A percentile compares a stretch with the other conserved stretches of the same genome.
These are phyloP conservation scores for Tigriopus japonicus DNA, from an alignment of 1,140 invertebrate species.

Conservation along the genomic window DNA sequence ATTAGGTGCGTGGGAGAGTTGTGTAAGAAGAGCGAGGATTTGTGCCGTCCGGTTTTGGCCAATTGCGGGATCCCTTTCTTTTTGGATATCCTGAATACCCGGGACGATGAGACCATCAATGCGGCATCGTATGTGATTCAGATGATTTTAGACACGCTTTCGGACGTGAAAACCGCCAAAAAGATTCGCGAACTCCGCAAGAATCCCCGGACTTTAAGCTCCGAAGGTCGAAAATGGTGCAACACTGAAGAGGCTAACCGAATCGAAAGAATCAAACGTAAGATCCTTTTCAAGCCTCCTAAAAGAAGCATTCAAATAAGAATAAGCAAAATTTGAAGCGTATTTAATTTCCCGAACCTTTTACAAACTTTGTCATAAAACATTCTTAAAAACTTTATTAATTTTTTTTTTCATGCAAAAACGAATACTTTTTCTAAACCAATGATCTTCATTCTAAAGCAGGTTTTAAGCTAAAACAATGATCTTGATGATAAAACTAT, in stretches of 20 bases:
- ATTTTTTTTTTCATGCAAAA: too few relatives aligned
- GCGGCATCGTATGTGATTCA: constrained; percentile 58
- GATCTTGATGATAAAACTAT: too few relatives aligned
- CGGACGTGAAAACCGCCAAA: constrained; percentile 29
- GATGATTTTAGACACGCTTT: constrained; percentile 53
- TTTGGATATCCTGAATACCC: constrained; percentile 55
- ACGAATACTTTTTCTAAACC: too few relatives aligned
- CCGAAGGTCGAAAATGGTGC: constrained; percentile 8
- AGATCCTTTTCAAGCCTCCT: too few relatives aligned
- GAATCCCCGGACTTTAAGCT: not conserved
- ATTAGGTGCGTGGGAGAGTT: constrained; percentile 49
- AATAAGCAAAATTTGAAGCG: too few relatives aligned
- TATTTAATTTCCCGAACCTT: too few relatives aligned
- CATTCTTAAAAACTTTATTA: too few relatives aligned
- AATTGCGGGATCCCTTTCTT: constrained; percentile 64
- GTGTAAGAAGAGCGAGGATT: constrained; percentile 41
- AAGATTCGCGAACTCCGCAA: not conserved
- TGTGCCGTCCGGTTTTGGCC: constrained; percentile 42
- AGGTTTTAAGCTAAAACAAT: too few relatives aligned
- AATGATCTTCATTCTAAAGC: too few relatives aligned
- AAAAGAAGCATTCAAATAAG: too few relatives aligned
- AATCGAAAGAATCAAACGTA: constrained; percentile 16
- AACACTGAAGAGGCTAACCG: not conserved
- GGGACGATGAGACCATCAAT: constrained; percentile 47
- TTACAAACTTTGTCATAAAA: too few relatives aligned